A percentile compares a stretch with the other conserved stretches of the same genome.
Conservation (phyloP, 92 coral and sea anemone species). For the Ricordea florida region DNA sequence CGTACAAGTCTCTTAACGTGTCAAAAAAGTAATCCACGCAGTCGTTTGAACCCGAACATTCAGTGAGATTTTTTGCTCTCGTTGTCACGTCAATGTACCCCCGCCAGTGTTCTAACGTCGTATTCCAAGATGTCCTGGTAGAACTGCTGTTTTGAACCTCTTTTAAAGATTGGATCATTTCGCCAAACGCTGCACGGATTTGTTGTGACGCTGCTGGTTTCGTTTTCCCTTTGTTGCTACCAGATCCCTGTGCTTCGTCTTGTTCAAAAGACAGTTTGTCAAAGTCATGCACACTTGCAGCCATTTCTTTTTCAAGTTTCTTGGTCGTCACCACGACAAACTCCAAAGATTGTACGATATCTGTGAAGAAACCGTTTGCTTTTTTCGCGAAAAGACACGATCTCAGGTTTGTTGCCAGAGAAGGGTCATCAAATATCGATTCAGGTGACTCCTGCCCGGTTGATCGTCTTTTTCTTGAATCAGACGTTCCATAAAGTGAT, state of each 20-base stretch:
- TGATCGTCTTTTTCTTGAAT: slow-evolving; percentile 4
- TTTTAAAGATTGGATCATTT: not conserved
- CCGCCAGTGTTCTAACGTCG: not conserved
- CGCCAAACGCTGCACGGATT: not conserved
- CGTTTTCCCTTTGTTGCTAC: not conserved
- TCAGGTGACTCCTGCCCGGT: not conserved
- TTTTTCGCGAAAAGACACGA: slow-evolving; percentile 25
- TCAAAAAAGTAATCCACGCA: slow-evolving; percentile 30
- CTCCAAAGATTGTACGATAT: slow-evolving; percentile 19
- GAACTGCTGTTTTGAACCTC: not conserved
- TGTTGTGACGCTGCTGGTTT: not conserved
- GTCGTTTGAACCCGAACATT: slow-evolving; percentile 47
- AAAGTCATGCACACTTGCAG: not conserved
- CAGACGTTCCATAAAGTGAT: slow-evolving; percentile 9
- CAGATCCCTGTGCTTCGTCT: not conserved
- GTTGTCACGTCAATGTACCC: slow-evolving; percentile 24
- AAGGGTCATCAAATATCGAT: not conserved
- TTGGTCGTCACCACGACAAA: not conserved
- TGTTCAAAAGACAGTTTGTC: not conserved
- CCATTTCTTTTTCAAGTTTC: not conserved
- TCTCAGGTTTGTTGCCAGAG: not conserved
- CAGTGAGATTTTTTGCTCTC: slow-evolving; percentile 3
- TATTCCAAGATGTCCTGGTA: slow-evolving; percentile 3
- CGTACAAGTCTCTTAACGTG: slow-evolving; percentile 30
- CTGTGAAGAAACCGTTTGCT: slow-evolving; percentile 27